Evolutionary conservation across 1,140 invertebrate species (phyloP).

Genomic region (Eumeta japonica): DNA sequence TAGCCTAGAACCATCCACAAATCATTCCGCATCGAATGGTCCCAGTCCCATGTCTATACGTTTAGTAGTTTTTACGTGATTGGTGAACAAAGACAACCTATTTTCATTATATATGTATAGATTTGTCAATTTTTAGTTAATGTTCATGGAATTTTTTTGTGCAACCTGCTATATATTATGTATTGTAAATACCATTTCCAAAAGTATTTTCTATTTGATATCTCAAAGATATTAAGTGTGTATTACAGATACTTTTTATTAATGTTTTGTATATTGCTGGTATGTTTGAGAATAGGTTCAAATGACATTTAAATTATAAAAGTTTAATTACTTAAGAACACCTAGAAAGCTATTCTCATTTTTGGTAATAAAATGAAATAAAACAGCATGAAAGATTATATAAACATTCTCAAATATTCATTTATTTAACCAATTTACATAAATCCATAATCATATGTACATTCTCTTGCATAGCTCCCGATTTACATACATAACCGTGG

Average conservation of each 20-base stretch:
- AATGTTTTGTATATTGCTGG: background rate
- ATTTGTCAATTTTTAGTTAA: too few species aligned
- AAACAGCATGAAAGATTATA: constrained; percentile 45
- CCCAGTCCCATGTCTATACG: too few species aligned
- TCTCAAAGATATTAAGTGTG: background rate
- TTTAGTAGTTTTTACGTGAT: too few species aligned
- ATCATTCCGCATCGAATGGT: too few species aligned
- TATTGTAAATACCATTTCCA: too few species aligned
- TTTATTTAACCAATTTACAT: constrained; percentile 59
- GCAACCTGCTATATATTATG: too few species aligned
- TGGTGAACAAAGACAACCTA: too few species aligned
- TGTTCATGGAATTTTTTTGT: too few species aligned
- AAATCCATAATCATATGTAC: constrained; percentile 53
- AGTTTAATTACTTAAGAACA: background rate
- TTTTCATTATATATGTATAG: too few species aligned
- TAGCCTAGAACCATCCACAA: too few species aligned
- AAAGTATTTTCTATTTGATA: too few species aligned
- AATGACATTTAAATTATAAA: background rate
- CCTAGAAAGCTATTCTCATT: background rate
- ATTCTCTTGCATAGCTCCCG: constrained; percentile 47
- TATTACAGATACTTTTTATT: background rate
- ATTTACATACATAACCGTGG: constrained; percentile 49
- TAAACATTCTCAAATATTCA: constrained; percentile 58
- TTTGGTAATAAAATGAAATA: constrained; percentile 12
- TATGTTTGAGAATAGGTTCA: background rate